Percentiles rank a stretch among this genome's conserved stretches.
These are phyloP conservation scores for Plutella xylostella DNA, from an alignment of 2,888 invertebrate species.

Conservation along the genomic window DNA sequence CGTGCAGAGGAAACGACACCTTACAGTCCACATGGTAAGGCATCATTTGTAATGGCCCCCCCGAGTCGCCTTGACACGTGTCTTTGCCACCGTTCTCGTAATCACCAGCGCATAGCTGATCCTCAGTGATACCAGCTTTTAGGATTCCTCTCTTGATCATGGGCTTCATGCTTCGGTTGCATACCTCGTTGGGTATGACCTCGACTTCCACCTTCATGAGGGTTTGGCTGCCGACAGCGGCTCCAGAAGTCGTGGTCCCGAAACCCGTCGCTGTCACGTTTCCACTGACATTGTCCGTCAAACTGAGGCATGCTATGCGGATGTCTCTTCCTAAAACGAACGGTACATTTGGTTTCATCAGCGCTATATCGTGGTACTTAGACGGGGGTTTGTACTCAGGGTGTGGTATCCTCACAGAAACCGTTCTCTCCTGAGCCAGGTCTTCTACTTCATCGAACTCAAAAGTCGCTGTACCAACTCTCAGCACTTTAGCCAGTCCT, in stretches of 20 bases:
- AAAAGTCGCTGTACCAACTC: slow-evolving; percentile 67
- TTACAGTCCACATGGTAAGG: slow-evolving; percentile 45
- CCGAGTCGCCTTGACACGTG: slow-evolving; percentile 63
- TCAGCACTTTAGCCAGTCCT: slow-evolving; percentile 60
- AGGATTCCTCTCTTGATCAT: slow-evolving; percentile 44
- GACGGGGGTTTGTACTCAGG: slow-evolving; percentile 68
- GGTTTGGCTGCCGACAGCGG: slow-evolving; percentile 44
- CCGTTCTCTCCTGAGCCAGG: slow-evolving; percentile 58
- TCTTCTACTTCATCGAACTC: slow-evolving; percentile 58
- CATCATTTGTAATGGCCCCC: slow-evolving; percentile 56
- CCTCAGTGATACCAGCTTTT: slow-evolving; percentile 36
- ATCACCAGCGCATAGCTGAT: slow-evolving; percentile 60
- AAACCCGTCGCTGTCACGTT: slow-evolving; percentile 73
- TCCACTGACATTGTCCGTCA: slow-evolving; percentile 24
- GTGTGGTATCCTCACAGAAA: slow-evolving; percentile 58
- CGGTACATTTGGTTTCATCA: slow-evolving; percentile 63
- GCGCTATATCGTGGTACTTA: slow-evolving; percentile 74
- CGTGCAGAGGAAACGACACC: slow-evolving; percentile 48
- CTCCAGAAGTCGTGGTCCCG: slow-evolving; percentile 65
- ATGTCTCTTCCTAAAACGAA: slow-evolving; percentile 65
- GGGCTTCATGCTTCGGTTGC: slow-evolving; percentile 49
- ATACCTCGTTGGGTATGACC: slow-evolving; percentile 32
- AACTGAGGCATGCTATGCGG: slow-evolving; percentile 72
- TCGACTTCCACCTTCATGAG: slow-evolving; percentile 62
- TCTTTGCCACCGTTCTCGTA: slow-evolving; percentile 53